Conservation (phyloP, 1,140 invertebrate species). For the Drosophila mayri region DNA sequence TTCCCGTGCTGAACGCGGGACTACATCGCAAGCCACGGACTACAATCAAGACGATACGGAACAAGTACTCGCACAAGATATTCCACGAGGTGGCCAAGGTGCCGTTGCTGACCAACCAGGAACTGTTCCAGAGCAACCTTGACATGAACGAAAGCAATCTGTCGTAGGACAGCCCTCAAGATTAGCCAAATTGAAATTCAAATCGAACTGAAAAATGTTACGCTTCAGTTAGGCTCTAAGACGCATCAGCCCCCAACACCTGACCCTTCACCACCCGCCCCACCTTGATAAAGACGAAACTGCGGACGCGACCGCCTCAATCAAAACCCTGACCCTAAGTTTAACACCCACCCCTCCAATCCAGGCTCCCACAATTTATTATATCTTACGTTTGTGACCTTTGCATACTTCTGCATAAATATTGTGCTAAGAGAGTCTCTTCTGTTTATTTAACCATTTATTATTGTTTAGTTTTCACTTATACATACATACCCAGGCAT, state of each 20-base stretch:
- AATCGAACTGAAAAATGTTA: constrained; percentile 45
- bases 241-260: constrained; percentile 17
- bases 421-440: constrained; percentile 20
- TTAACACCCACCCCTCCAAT: neutral
- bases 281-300: constrained; percentile 21
- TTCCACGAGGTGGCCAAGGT: constrained; percentile 94
- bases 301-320: constrained; percentile 23
- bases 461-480: constrained; percentile 39
- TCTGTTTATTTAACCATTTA: constrained; percentile 32
- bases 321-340: constrained; percentile 1
- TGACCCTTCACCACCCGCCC: neutral
- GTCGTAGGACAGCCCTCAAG: constrained; percentile 18
- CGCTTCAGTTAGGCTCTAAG: constrained; percentile 53
- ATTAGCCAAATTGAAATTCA: constrained; percentile 70
- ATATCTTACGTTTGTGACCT: constrained; percentile 35
- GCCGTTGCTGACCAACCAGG: constrained; percentile 86
- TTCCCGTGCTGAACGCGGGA: constrained; percentile 90
- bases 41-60: constrained; percentile 93
- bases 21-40: constrained; percentile 91
- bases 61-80: constrained; percentile 98
- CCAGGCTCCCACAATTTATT: constrained; percentile 5
- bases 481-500: constrained; percentile 10
- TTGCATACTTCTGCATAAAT: constrained; percentile 53
- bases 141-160: constrained; percentile 64
- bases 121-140: constrained; percentile 76